phyloP scores from a whole-genome alignment of 2,797 vertebrate species.

The Vireo griseus region DNA sequence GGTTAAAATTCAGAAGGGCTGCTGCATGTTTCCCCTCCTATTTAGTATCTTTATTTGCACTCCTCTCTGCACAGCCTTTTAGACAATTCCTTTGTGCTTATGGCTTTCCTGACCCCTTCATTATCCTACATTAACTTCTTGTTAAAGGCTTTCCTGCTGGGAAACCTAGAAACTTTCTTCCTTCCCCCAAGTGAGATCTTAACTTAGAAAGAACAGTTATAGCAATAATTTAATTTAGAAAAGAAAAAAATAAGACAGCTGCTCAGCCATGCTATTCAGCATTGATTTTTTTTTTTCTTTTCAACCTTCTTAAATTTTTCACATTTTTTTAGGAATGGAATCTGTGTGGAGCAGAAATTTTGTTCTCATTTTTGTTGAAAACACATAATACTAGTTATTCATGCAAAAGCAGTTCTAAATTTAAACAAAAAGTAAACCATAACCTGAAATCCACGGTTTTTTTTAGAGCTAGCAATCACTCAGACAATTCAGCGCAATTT shows the following conservation, averaged over 20 bases:
- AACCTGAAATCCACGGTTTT: neutral
- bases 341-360: neutral
- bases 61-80: neutral
- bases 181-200: constrained; percentile 15
- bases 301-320: neutral
- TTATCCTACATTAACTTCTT: constrained; percentile 27
- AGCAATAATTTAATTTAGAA: constrained; percentile 24
- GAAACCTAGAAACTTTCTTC: constrained; percentile 46
- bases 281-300: neutral
- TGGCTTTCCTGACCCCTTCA: neutral
- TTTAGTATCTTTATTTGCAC: neutral
- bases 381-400: neutral
- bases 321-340: neutral
- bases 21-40: neutral
- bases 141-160: constrained; percentile 32
- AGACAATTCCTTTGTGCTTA: neutral
- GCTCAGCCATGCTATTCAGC: neutral
- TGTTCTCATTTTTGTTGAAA: neutral
- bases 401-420: neutral
- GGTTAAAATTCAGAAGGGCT: neutral
- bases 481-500: neutral
- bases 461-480: neutral
- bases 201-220: constrained; percentile 51
- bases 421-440: neutral
- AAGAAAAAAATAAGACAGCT: constrained; percentile 18